Evolutionary conservation across 2,113 vertebrate species (phyloP), one percentile per base, ranked within the genome.

Genomic region (Apus apus): DNA sequence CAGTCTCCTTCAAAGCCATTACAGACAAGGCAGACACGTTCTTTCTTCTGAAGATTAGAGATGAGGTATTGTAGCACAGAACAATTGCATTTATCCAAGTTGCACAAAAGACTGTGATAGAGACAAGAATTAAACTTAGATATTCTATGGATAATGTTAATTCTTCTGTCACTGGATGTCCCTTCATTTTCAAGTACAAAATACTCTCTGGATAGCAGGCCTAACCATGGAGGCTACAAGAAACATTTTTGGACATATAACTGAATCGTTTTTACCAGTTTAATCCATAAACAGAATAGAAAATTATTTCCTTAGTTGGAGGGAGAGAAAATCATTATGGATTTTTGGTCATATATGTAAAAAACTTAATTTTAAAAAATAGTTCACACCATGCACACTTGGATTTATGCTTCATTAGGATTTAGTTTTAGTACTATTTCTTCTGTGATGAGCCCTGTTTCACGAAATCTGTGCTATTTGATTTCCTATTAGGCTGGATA

Each of bases 401-500:
- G 65, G 57, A 97, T 97, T 95, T 82, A 92, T 91, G 50, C 62
- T 94, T 95, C 88, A 75, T 79, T 86, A 95, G 51, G 64, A 70
- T 78, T 96, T 97, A 77, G 73, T 67, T 96, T 96, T 96, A 91
- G 53, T 34, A 53, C 23, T 43, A 9, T 67, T 73, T 68, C 38
- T 94, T 75, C 80, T 87, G 9, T 58, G 62, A 89, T 87, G 15
- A 97, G 68, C 15, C 51, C 62, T 73, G 66, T 78, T 97, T 92
- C 60, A 87, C 43, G 65, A 90, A 84, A 62, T 89, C 71, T 95
- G 53, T 90, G 77, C 89, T 96, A 94, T 74, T 83, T 88, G 76
- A 93, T 91, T 98, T 97, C 79, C 65, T 95, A 94, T 92, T 65
- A 95, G 85, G 30, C 15, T 97, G 68, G 82, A 90, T 95, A 88